Conservation (phyloP, 1,140 invertebrate species). For the Rhagoletis zephyria region DNA sequence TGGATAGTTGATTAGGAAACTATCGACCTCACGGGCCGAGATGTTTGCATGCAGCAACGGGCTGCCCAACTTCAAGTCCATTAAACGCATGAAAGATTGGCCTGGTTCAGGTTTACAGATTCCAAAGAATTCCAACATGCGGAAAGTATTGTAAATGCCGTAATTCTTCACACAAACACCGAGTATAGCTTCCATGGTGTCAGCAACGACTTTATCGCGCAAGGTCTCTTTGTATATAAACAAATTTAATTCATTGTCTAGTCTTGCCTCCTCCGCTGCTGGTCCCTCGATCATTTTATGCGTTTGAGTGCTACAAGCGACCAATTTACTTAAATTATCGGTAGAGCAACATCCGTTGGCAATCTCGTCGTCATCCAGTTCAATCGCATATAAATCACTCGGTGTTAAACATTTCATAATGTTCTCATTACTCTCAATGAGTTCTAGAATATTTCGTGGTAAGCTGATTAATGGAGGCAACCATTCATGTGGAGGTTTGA, state of each 20-base stretch:
- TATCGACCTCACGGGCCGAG: conserved; percentile 71
- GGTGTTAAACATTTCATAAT: background rate
- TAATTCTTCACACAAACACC: conserved; percentile 82
- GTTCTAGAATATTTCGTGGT: conserved; percentile 59
- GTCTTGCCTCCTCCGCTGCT: background rate
- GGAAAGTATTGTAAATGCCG: conserved; percentile 75
- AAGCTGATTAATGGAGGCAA: conserved; percentile 75
- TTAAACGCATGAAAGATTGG: conserved; percentile 64
- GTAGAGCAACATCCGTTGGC: conserved; percentile 36
- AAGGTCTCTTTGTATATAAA: conserved; percentile 57
- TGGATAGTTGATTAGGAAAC: conserved; percentile 72
- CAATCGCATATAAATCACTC: conserved; percentile 47
- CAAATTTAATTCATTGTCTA: conserved; percentile 52
- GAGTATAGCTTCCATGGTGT: conserved; percentile 88
- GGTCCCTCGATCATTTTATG: background rate
- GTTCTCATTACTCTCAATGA: conserved; percentile 40
- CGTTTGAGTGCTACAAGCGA: background rate
- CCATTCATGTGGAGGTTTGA: conserved; percentile 76
- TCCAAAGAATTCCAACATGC: conserved; percentile 83
- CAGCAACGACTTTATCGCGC: conserved; percentile 77
- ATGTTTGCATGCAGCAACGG: conserved; percentile 71
- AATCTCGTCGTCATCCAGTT: conserved; percentile 58
- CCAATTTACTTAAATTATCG: conserved; percentile 14
- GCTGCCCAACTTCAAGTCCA: conserved; percentile 66
- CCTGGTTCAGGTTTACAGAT: conserved; percentile 76